phyloP scores from a whole-genome alignment of 2,113 vertebrate species.

The Prionailurus bengalensis region DNA sequence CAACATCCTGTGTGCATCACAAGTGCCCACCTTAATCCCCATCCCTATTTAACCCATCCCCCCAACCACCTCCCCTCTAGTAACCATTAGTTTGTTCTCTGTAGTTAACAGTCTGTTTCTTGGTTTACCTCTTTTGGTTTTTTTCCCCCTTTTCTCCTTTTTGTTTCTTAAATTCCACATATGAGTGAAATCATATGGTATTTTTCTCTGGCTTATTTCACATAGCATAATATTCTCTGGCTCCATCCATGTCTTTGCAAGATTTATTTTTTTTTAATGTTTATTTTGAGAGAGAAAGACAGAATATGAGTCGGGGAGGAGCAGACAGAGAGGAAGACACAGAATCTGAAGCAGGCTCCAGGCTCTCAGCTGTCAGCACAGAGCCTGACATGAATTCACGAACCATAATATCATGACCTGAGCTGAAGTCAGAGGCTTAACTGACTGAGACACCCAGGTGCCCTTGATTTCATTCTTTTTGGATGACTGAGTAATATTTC shows the following conservation, averaged over 20 bases:
- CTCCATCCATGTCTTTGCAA: neutral
- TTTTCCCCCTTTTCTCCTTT: neutral
- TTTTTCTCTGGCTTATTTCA: neutral
- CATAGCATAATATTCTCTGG: neutral
- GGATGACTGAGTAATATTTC: neutral
- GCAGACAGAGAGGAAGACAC: too few relatives aligned
- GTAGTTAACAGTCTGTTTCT: neutral
- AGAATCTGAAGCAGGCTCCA: too few relatives aligned
- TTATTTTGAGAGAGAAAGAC: too few relatives aligned
- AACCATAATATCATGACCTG: too few relatives aligned
- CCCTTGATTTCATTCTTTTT: neutral
- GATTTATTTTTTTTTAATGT: neutral
- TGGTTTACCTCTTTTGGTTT: neutral
- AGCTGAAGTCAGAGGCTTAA: too few relatives aligned
- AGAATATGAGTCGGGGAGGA: too few relatives aligned
- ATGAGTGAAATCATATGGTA: neutral
- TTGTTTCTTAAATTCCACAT: neutral
- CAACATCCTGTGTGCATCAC: neutral
- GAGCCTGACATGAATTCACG: too few relatives aligned
- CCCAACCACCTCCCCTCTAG: neutral
- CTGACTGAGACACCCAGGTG: too few relatives aligned
- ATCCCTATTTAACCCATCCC: neutral
- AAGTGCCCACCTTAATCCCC: neutral
- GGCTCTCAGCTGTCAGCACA: too few relatives aligned
- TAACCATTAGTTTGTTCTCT: neutral